A percentile compares a stretch with the other conserved stretches of the same genome.
Conservation (phyloP, 1,140 invertebrate species). For the Palaemon carinicauda region DNA sequence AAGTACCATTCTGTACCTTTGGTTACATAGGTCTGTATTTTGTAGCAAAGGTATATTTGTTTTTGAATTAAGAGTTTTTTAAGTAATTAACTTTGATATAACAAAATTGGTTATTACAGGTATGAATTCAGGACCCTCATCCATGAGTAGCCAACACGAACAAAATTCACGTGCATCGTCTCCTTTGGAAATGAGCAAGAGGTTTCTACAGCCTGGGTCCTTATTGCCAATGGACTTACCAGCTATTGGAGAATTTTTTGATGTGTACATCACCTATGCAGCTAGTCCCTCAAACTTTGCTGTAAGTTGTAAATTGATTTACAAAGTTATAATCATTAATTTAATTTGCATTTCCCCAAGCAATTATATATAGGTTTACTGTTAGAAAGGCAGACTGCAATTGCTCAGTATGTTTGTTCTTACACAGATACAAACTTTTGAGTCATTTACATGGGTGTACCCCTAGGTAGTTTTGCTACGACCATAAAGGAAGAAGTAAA, state of each 20-base stretch:
- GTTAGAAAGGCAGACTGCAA: too few relatives aligned
- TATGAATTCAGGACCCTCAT: slow-evolving; percentile 19
- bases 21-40: too few relatives aligned
- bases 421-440: too few relatives aligned
- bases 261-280: slow-evolving; percentile 70
- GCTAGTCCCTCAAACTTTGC: slow-evolving; percentile 72
- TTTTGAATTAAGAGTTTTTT: too few relatives aligned
- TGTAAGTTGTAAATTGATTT: slow-evolving; percentile 58
- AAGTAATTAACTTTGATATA: neutral
- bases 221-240: slow-evolving; percentile 15
- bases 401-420: too few relatives aligned
- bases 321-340: neutral
- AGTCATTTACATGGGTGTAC: too few relatives aligned
- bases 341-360: too few relatives aligned
- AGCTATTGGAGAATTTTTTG: slow-evolving; percentile 64
- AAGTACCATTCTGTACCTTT: too few relatives aligned
- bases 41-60: too few relatives aligned
- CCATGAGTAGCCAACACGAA: neutral
- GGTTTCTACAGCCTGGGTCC: neutral
- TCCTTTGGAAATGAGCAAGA: neutral
- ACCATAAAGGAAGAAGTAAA: too few relatives aligned
- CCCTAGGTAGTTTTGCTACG: too few relatives aligned
- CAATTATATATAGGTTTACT: too few relatives aligned
- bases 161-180: neutral
- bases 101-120: neutral